A percentile compares a stretch with the other conserved stretches of the same genome.
Conservation (phyloP, 2,888 invertebrate species). For the Oscheius sp. region DNA sequence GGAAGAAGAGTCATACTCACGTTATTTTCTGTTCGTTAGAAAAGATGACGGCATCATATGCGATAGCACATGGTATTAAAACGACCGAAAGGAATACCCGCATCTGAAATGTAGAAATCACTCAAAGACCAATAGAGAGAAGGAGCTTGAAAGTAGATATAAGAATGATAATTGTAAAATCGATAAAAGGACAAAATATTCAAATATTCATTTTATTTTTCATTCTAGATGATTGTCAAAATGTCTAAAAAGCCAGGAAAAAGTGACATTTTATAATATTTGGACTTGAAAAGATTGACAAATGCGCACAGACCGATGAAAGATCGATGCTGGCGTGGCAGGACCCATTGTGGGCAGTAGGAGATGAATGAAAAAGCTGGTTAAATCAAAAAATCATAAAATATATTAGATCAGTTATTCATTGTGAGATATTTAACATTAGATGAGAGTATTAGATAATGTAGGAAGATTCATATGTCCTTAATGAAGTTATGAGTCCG, state of each 20-base stretch:
- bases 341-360: conserved; percentile 10
- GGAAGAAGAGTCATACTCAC: conserved; percentile 31
- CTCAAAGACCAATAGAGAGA: background rate
- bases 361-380: background rate
- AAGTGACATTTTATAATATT: background rate
- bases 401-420: too few species aligned
- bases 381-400: background rate
- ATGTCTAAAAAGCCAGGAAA: too few species aligned
- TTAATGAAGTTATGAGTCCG: too few species aligned
- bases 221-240: too few species aligned
- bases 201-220: too few species aligned
- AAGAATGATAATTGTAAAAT: background rate
- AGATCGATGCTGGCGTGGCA: conserved; percentile 32
- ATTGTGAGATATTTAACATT: too few species aligned
- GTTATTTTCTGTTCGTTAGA: conserved; percentile 43
- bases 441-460: too few species aligned
- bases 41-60: conserved; percentile 57
- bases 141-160: background rate
- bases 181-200: background rate
- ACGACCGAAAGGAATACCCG: conserved; percentile 49
- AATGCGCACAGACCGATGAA: conserved; percentile 27
- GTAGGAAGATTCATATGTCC: too few species aligned
- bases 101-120: too few species aligned
- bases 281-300: conserved; percentile 24
- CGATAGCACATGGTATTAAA: conserved; percentile 34